A percentile compares a stretch with the other conserved stretches of the same genome.
phyloP scores from a whole-genome alignment of 2,113 vertebrate genomes.

The Labeo catla region DNA sequence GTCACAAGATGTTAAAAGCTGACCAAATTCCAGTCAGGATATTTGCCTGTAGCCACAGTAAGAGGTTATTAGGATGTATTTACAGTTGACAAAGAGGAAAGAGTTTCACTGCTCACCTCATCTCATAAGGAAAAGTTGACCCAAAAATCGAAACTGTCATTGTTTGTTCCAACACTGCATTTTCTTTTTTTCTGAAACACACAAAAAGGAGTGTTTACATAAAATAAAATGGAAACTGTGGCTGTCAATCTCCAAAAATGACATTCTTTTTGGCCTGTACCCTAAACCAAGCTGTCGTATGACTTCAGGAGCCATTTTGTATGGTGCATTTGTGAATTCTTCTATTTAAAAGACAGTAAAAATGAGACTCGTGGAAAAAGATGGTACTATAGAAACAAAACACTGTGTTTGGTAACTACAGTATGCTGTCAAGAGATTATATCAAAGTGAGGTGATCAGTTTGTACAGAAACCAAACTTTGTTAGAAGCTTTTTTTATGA shows the following conservation, averaged over 20 bases:
- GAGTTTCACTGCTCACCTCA: neutral
- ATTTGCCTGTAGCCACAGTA: neutral
- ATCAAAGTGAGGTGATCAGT: constrained; percentile 52
- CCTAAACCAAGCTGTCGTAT: neutral
- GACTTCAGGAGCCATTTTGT: neutral
- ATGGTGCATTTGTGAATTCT: no score
- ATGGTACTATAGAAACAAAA: neutral
- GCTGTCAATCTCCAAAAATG: no score
- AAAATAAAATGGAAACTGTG: no score
- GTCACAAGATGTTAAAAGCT: neutral
- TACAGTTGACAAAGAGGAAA: neutral
- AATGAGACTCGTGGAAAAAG: neutral
- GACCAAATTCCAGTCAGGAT: neutral
- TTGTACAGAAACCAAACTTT: constrained; percentile 64
- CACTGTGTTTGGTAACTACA: constrained; percentile 46
- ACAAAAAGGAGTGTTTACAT: no score
- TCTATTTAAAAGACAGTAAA: neutral
- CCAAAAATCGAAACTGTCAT: neutral
- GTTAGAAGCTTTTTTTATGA: constrained; percentile 54
- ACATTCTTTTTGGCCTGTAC: neutral
- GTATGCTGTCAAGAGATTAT: constrained; percentile 55
- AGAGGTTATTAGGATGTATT: neutral
- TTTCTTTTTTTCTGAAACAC: neutral
- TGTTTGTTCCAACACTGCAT: neutral
- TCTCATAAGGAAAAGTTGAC: neutral